These are phyloP conservation scores for Cyprinodon diabolis DNA, from an alignment of 2,797 vertebrate genomes.

Conservation along the genomic window DNA sequence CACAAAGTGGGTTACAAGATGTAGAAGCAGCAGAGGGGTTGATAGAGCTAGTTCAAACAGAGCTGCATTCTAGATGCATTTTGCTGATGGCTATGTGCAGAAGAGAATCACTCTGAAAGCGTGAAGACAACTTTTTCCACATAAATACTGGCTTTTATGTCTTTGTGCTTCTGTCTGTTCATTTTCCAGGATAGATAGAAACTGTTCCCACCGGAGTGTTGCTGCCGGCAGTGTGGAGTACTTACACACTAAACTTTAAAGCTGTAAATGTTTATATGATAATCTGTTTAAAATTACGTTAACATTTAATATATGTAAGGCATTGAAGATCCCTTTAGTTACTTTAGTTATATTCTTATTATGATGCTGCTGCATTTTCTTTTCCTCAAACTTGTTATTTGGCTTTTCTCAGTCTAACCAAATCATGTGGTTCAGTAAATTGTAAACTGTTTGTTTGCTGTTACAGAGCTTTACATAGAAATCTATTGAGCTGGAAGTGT, in stretches of 20 bases:
- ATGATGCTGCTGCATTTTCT: background rate
- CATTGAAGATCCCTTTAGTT: too few relatives aligned
- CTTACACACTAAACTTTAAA: background rate
- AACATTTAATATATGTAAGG: background rate
- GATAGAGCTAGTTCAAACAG: background rate
- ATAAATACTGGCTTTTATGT: background rate
- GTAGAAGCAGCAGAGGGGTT: background rate
- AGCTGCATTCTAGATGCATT: background rate
- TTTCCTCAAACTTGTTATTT: background rate
- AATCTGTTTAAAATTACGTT: background rate
- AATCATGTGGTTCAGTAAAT: background rate
- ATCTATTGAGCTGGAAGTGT: too few relatives aligned
- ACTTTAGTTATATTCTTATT: background rate
- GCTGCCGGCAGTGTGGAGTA: background rate
- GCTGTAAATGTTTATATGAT: background rate
- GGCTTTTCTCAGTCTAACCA: background rate
- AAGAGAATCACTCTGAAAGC: background rate
- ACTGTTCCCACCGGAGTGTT: background rate
- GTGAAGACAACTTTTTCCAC: background rate
- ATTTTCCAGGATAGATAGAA: background rate
- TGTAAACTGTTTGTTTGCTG: background rate
- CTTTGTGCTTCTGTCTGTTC: background rate
- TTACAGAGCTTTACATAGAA: too few relatives aligned
- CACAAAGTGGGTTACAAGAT: constrained; percentile 10
- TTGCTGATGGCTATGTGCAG: background rate